Evolutionary conservation across 2,888 invertebrate genomes (phyloP).

Genomic region (Ctena decussata): DNA sequence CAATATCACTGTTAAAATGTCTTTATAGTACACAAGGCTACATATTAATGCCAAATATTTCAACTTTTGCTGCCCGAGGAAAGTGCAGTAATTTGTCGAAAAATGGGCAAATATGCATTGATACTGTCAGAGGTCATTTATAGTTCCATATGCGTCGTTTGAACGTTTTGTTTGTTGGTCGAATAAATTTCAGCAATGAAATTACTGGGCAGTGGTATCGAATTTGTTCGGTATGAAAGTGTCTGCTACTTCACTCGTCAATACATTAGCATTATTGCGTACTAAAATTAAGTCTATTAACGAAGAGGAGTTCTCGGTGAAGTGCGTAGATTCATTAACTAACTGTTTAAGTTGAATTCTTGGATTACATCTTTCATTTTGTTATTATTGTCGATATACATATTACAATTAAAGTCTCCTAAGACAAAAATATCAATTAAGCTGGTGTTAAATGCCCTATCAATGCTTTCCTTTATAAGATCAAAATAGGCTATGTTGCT

Average conservation of each 20-base stretch:
- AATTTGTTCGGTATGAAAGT: not conserved
- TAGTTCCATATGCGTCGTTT: not conserved
- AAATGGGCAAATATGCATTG: no score
- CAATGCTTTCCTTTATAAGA: not conserved
- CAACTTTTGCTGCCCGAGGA: no score
- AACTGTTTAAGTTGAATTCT: not conserved
- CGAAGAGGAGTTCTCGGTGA: not conserved
- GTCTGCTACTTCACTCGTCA: not conserved
- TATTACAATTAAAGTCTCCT: not conserved
- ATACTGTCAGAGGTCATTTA: no score
- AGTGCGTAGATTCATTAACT: not conserved
- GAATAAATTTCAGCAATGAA: not conserved
- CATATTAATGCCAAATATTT: no score
- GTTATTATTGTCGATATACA: not conserved
- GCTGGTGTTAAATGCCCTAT: not conserved
- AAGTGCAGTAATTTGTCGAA: no score
- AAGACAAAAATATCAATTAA: not conserved
- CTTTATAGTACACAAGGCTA: no score
- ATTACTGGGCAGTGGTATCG: not conserved
- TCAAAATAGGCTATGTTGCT: not conserved
- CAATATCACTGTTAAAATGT: no score
- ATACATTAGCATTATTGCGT: not conserved
- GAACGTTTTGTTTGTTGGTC: not conserved
- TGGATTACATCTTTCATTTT: not conserved
- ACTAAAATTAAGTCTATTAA: not conserved